Conservation (phyloP, 1,140 invertebrate genomes). For the Monomorium pharaonis region DNA sequence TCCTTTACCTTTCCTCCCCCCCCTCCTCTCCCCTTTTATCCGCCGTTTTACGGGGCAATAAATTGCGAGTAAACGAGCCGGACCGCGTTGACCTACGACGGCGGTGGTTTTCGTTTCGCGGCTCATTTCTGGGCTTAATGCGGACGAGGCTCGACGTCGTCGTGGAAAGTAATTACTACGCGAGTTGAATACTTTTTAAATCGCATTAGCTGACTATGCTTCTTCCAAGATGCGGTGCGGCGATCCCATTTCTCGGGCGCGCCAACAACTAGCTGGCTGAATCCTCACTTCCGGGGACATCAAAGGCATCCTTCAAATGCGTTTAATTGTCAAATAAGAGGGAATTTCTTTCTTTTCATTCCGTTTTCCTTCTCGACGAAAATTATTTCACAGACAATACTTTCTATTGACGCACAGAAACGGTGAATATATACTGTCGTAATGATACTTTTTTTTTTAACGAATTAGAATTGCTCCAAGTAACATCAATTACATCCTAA, state of each 20-base stretch:
- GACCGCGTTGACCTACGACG: slow-evolving; percentile 45
- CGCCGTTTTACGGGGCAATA: slow-evolving; percentile 45
- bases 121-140: slow-evolving; percentile 54
- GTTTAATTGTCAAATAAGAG: slow-evolving; percentile 34
- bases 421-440: not conserved
- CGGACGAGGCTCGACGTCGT: slow-evolving; percentile 34
- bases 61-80: slow-evolving; percentile 56
- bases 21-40: not conserved
- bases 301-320: slow-evolving; percentile 29
- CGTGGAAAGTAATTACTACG: slow-evolving; percentile 51
- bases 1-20: too few species aligned
- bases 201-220: slow-evolving; percentile 28
- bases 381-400: not conserved
- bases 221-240: slow-evolving; percentile 5
- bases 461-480: not conserved
- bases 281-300: slow-evolving; percentile 27
- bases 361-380: not conserved
- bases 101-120: slow-evolving; percentile 55
- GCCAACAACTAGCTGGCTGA: not conserved
- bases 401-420: not conserved
- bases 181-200: slow-evolving; percentile 58
- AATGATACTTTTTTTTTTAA: not conserved
- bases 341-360: not conserved
- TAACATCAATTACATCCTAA: not conserved
- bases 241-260: slow-evolving; percentile 11